Evolutionary conservation across 92 coral and sea anemone species (phyloP).

Genomic region (Paragorgia papillata): DNA sequence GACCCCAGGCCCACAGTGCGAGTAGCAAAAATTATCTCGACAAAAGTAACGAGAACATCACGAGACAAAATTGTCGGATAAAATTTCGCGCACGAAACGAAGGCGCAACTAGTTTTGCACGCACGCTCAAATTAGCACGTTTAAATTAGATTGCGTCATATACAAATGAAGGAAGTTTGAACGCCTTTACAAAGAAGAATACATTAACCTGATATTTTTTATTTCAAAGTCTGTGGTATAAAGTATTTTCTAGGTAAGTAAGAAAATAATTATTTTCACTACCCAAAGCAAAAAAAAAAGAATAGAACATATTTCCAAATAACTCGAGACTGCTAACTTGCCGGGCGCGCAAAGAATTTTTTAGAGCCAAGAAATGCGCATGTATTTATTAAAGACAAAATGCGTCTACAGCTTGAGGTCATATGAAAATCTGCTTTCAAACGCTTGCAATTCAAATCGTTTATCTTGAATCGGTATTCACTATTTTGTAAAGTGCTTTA

Average conservation of each 20-base stretch:
- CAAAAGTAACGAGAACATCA: neutral
- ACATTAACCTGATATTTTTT: neutral
- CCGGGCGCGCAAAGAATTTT: too few species aligned
- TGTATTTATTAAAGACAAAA: too few species aligned
- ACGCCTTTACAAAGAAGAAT: neutral
- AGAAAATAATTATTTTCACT: neutral
- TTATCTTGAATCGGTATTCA: too few species aligned
- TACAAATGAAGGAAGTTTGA: neutral
- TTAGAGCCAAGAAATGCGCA: too few species aligned
- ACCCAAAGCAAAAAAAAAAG: slow-evolving; percentile 39
- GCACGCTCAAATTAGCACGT: neutral
- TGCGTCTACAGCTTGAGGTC: too few species aligned
- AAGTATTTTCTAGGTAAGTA: neutral
- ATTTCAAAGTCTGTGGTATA: neutral
- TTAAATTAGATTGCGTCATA: neutral
- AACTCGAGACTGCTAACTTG: too few species aligned
- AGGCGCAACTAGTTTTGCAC: neutral
- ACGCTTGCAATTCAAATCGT: too few species aligned
- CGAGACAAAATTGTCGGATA: too few species aligned
- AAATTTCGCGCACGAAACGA: neutral
- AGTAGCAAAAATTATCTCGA: neutral
- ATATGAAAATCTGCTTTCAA: too few species aligned
- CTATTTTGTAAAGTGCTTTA: too few species aligned
- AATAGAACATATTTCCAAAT: too few species aligned
- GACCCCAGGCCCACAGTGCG: neutral